These are phyloP conservation scores for Origma solitaria DNA, from an alignment of 2,113 vertebrate species.

Conservation along the genomic window DNA sequence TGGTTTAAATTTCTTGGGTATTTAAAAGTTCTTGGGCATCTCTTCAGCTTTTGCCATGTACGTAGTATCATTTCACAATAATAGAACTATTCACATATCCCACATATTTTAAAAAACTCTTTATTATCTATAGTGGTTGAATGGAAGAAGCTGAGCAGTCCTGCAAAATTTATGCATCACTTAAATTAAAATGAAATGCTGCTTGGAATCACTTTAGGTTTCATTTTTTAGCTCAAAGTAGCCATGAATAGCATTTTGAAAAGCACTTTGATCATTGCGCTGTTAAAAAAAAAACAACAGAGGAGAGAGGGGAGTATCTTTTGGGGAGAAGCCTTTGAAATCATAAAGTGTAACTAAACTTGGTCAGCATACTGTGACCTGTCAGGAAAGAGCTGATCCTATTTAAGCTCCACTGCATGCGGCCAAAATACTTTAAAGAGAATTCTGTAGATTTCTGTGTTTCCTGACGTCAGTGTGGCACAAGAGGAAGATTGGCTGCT, in stretches of 20 bases:
- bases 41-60: background rate
- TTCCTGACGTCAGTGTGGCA: slow-evolving; percentile 21
- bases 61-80: background rate
- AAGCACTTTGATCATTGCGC: slow-evolving; percentile 39
- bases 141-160: background rate
- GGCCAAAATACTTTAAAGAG: slow-evolving; percentile 45
- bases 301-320: background rate
- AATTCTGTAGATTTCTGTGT: slow-evolving; percentile 24
- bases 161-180: background rate
- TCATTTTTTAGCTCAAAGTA: background rate
- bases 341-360: slow-evolving; percentile 50
- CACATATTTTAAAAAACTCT: background rate
- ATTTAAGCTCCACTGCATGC: slow-evolving; percentile 33
- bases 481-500: background rate
- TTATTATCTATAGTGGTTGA: background rate
- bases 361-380: slow-evolving; percentile 48
- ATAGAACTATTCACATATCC: background rate
- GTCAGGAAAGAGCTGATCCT: slow-evolving; percentile 42
- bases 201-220: background rate
- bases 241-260: slow-evolving; percentile 3
- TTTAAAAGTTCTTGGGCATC: background rate
- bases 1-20: background rate
- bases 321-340: slow-evolving; percentile 59
- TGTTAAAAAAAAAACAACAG: background rate
- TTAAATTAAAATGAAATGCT: slow-evolving; percentile 13